Conservation (phyloP, 1,140 invertebrate genomes). For the Oscheius sp. region DNA sequence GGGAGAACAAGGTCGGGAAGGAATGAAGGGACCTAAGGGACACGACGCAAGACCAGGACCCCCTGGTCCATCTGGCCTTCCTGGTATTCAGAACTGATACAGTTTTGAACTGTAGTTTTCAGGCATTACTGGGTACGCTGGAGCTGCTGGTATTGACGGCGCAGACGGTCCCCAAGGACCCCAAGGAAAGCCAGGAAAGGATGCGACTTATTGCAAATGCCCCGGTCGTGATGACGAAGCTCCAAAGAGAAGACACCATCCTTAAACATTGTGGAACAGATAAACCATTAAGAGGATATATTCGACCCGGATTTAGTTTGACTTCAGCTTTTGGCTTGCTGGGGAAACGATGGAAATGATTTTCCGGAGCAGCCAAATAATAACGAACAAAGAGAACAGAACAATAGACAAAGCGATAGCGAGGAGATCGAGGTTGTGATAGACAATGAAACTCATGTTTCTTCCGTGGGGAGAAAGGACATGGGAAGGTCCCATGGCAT, state of each 20-base stretch:
- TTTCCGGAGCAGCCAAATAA: background rate
- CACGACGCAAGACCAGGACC: background rate
- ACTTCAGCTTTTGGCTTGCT: background rate
- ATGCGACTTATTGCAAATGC: conserved; percentile 1
- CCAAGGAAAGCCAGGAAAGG: background rate
- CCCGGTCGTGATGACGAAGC: background rate
- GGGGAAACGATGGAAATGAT: background rate
- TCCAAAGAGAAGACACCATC: too few relatives aligned
- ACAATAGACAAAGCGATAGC: background rate
- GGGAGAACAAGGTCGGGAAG: background rate
- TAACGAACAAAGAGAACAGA: background rate
- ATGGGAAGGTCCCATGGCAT: background rate
- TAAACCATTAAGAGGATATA: too few relatives aligned
- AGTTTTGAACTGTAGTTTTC: background rate
- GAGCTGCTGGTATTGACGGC: background rate
- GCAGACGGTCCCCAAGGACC: background rate
- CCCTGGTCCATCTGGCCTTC: background rate
- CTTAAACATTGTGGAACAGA: too few relatives aligned
- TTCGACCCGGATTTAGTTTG: too few relatives aligned
- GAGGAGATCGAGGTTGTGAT: background rate
- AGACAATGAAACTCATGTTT: background rate
- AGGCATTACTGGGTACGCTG: background rate
- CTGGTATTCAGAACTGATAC: background rate
- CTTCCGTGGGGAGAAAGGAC: background rate
- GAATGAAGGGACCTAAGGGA: background rate